Evolutionary conservation across 2,797 vertebrate genomes (phyloP), one percentile per base, ranked within the genome.

Genomic region (Pogoniulus pusillus): DNA sequence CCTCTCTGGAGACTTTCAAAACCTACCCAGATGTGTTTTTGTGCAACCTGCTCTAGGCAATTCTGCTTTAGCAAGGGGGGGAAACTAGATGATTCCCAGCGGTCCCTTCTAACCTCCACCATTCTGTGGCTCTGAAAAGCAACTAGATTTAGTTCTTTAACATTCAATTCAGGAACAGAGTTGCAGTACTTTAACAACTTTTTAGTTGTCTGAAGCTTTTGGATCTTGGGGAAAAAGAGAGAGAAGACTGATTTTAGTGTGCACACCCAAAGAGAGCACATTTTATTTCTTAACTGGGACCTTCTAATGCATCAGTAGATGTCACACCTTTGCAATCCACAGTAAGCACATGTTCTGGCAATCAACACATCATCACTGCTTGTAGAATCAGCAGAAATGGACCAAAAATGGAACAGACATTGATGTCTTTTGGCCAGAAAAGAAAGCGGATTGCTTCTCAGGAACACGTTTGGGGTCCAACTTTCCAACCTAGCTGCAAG

Each of bases 341-440:
- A 72, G 63, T 34, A 43, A 83, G 43, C 7, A 63, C 32, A 30
- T 4, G 4, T 83, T 80, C 54, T 69, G 69, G 58, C 68, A 87
- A 90, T 69, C 73, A 91, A 88, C 87, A 59, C 71, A 74, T 82
- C 91, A 82, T 82, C 87, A 9, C 74, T 19, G 41, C 72, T 90
- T 90, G 58, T 26, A 85, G 62, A 37, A 94, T 72, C 45, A 82
- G 68, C 57, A 93, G 71, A 88, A 93, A 82, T 34, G 55, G 87
- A 81, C 70, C 91, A 85, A 51, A 94, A 95, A 75, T 30, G 60
- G 93, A 92, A 80, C 18, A 69, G 87, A 79, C 30, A 0, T 75
- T 89, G 90, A 87, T 72, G 60, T 84, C 29, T 92, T 93, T 57
- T 95, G 94, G 87, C 89, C 87, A 82, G 69, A 68, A 94, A 94